A percentile compares a stretch with the other conserved stretches of the same genome.
These are phyloP conservation scores for Zosterops japonicus DNA, from an alignment of 2,113 vertebrate species.

Conservation along the genomic window DNA sequence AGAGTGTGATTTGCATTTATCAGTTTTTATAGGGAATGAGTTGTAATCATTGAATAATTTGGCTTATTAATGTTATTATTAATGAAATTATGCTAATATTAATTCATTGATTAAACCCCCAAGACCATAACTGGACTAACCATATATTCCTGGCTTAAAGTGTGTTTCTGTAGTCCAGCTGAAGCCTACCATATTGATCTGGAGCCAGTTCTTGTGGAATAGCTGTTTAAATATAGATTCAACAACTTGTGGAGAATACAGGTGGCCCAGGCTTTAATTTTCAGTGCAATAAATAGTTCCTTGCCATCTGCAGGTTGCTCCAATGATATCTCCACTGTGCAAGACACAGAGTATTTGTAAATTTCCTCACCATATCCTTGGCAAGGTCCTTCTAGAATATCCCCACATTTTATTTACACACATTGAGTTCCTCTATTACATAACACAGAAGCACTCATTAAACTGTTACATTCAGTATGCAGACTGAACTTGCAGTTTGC, in stretches of 20 bases:
- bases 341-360: background rate
- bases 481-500: background rate
- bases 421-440: background rate
- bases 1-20: background rate
- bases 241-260: background rate
- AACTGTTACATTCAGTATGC: accelerated
- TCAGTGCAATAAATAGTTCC: background rate
- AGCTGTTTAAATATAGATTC: background rate
- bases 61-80: background rate
- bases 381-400: background rate
- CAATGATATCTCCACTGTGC: background rate
- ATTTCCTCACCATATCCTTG: background rate
- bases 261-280: background rate
- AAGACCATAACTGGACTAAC: background rate
- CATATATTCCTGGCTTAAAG: background rate
- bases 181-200: background rate
- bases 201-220: background rate
- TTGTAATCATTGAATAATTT: background rate
- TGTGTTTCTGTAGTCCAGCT: background rate
- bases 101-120: background rate
- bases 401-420: background rate
- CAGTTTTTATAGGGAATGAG: background rate
- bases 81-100: background rate
- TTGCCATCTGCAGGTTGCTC: background rate
- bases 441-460: background rate